Conservation (phyloP, 2,797 vertebrate genomes). For the Cyprinella venusta region DNA sequence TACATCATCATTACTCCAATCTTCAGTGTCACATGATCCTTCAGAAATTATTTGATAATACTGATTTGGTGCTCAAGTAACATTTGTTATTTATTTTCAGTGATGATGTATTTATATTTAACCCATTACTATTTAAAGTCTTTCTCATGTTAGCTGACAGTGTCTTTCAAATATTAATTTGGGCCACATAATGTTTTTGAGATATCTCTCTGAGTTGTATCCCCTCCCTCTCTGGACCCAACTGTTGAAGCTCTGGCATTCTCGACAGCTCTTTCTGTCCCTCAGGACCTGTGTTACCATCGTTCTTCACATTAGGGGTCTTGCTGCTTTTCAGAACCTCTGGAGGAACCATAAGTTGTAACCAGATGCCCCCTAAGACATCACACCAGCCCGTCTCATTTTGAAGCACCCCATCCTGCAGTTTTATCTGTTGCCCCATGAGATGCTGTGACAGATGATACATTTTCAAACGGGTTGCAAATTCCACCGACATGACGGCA, state of each 20-base stretch:
- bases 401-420: constrained; percentile 77
- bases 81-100: too few relatives aligned
- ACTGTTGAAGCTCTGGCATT: constrained; percentile 58
- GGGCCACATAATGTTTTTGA: constrained; percentile 3
- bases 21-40: too few relatives aligned
- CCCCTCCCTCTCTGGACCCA: constrained; percentile 36
- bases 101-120: background rate
- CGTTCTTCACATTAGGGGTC: constrained; percentile 46
- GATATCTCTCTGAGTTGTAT: background rate
- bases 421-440: constrained; percentile 77
- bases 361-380: constrained; percentile 68
- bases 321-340: constrained; percentile 59
- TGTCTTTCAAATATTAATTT: background rate
- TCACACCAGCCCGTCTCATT: constrained; percentile 65
- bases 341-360: constrained; percentile 77
- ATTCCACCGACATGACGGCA: constrained; percentile 74
- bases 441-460: constrained; percentile 74
- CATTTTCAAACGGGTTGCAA: constrained; percentile 78
- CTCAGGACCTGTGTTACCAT: constrained; percentile 48
- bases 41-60: too few relatives aligned
- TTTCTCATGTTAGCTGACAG: constrained; percentile 6
- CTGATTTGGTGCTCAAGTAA: too few relatives aligned
- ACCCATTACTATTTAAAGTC: background rate
- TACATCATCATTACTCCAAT: too few relatives aligned
- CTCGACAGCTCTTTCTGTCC: constrained; percentile 51